phyloP scores from a whole-genome alignment of 53 echinoderm and acorn worm species.

The Mesocentrotus franciscanus region DNA sequence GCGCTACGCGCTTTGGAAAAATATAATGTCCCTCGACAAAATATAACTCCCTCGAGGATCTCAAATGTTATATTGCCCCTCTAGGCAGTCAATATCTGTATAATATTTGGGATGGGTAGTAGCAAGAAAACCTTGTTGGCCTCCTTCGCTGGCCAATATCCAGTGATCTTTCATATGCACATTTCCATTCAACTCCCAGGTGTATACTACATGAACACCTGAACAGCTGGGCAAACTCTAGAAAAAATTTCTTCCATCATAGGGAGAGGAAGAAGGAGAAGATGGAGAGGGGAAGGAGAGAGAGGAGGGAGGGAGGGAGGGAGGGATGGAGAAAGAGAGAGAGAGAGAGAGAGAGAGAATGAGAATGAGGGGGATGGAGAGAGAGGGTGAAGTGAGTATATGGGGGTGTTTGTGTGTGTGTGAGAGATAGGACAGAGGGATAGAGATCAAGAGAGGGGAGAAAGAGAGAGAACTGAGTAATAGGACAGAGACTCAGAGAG shows the following conservation, averaged over 20 bases:
- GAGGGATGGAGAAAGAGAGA: not conserved
- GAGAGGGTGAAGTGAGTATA: not conserved
- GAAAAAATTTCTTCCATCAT: not conserved
- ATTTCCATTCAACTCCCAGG: not conserved
- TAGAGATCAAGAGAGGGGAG: not conserved
- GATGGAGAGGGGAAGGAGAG: not conserved
- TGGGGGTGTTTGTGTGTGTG: not conserved
- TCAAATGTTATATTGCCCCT: no score
- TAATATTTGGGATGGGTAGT: not conserved
- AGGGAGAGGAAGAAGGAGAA: not conserved
- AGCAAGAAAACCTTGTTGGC: not conserved
- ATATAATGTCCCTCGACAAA: no score
- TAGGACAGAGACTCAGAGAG: not conserved
- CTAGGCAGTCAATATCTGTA: no score
- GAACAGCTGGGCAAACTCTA: constrained; percentile 25
- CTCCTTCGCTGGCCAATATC: not conserved
- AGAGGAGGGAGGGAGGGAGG: not conserved
- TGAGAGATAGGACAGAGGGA: not conserved
- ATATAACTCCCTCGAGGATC: no score
- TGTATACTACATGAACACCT: constrained; percentile 29
- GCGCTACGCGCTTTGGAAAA: no score
- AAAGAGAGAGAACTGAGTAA: no score
- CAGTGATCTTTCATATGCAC: not conserved
- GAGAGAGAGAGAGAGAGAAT: not conserved
- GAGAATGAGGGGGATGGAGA: not conserved